Base-by-base conservation (phyloP, 2,888 invertebrate species). In the Drosophila fulvimacula region DNA sequence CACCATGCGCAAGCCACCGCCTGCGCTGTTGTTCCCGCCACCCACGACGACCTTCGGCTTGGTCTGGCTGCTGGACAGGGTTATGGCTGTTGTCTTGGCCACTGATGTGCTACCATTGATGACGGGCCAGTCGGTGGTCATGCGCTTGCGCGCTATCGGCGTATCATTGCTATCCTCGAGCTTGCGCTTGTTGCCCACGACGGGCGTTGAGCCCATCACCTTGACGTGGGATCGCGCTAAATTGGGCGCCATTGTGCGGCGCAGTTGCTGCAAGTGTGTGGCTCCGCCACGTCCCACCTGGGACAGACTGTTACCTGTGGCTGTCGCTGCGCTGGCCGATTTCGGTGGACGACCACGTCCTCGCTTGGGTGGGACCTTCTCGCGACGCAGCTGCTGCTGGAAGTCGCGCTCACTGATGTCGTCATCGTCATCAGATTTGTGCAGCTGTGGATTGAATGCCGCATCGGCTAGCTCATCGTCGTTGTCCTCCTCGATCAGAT, bases 341-440 rank as follows among this genome's bases (percentile, higher is more conserved):
- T 84, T 82, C 15, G 84, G 80, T 15, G 87, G 88, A 67, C 87
- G 86, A 66, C 88, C 88, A 72, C 85, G 88, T 53, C 88, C 82
- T 30, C 87, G 80, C 57, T 87, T 87, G 4, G 65, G 66, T 19
- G 77, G 72, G 53, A 65, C 49, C 60, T 81, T 82, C 15, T 72
- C 79, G 11, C 73, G 82, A 4, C 73, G 72, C 53, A 81, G 15
- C 46, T 69, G 77, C 64, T 70, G 53, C 49, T 84, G 69, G 19
- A 70, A 80, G 38, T 84, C 86, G 36, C 19, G 67, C 11, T 83
- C 83, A 38, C 83, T 83, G 1, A 85, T 58, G 21, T 91, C 91
- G n/a, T 74, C 79, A 32, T 86, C 85, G 9, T 72, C 82, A n/a
- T 85, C 82, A 13, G 82, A 82, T 41, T 82, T 85, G 46, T 80